Evolutionary conservation across 2,797 vertebrate species (phyloP), one percentile per base, ranked within the genome.

Genomic region (Dryobates pubescens): DNA sequence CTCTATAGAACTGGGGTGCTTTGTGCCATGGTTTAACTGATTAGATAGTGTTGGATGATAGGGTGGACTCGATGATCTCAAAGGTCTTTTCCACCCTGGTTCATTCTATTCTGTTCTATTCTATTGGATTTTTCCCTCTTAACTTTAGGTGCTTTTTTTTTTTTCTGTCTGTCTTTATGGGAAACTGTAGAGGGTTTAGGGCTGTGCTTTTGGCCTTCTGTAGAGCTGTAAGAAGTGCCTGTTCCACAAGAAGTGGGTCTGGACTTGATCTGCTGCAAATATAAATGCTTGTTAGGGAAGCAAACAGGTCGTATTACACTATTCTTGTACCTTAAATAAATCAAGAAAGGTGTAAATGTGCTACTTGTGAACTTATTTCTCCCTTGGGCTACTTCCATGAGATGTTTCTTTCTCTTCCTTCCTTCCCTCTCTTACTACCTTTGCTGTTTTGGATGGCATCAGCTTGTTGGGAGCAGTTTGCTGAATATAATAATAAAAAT

Each of bases 261-360:
- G 93, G 93, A 89, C 93, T 95, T 94, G 93, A 94, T 94, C 93
- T 93, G 65, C 56, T 79, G 64, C 73, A 70, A 92, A 16, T 36
- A 89, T 79, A 87, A 89, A 86, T 67, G 90, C 84, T 92, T 86
- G 88, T 93, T 95, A 96, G 53, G 80, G 90, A 88, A 93, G 78
- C 93, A 94, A 93, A 82, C 76, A 93, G 94, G 95, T 94, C 90
- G 56, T 68, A 76, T 95, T 95, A 94, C 89, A 41, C 76, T 62
- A 64, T 95, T 96, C 85, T 93, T 94, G 86, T 94, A 90, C 93
- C 82, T 94, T 86, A 94, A 94, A 96, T 93, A 96, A 94, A 96
- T 96, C 95, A 94, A 88, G 88, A 90, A 95, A 96, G 94, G 96
- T 96, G 96, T 86, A 95, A 96, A 96, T 95, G 96, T 96, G 96